These are phyloP conservation scores for Xenopus petersii DNA, from an alignment of 2,797 vertebrate genomes.

Conservation along the genomic window DNA sequence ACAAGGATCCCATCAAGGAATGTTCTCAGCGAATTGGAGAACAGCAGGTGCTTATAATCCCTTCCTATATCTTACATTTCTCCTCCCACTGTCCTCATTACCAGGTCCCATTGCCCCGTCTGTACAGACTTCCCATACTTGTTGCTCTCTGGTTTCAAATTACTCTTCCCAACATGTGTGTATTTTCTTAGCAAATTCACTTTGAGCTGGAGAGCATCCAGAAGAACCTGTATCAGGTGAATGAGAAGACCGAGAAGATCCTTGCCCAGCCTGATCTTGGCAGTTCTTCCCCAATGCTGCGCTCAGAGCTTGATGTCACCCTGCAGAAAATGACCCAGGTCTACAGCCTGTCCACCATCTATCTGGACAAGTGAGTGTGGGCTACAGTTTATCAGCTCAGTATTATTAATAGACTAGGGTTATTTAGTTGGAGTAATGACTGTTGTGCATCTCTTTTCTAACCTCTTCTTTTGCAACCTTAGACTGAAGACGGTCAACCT, in stretches of 20 bases:
- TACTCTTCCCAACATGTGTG: background rate
- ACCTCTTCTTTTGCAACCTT: background rate
- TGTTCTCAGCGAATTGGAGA: slow-evolving; percentile 78
- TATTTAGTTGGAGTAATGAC: background rate
- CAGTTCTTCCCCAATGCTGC: slow-evolving; percentile 72
- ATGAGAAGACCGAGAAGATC: slow-evolving; percentile 73
- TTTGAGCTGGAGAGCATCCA: slow-evolving; percentile 82
- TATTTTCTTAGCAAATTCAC: slow-evolving; percentile 74
- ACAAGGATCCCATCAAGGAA: slow-evolving; percentile 78
- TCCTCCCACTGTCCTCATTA: background rate
- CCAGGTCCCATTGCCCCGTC: too few relatives aligned
- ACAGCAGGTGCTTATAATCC: slow-evolving; percentile 66
- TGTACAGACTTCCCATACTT: too few relatives aligned
- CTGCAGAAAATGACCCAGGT: slow-evolving; percentile 90
- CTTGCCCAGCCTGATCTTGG: slow-evolving; percentile 74
- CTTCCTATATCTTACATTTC: background rate
- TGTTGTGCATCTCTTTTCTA: background rate
- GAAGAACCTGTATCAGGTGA: slow-evolving; percentile 79
- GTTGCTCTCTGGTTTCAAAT: background rate
- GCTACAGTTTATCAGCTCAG: too few relatives aligned
- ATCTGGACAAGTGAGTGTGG: slow-evolving; percentile 86
- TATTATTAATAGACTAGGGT: too few relatives aligned
- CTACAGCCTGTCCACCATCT: slow-evolving; percentile 85
- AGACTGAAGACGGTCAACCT: slow-evolving; percentile 93
- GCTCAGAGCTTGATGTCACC: slow-evolving; percentile 88